These are phyloP conservation scores for Onchidella celtica DNA, from an alignment of 2,888 invertebrate species.

Conservation along the genomic window DNA sequence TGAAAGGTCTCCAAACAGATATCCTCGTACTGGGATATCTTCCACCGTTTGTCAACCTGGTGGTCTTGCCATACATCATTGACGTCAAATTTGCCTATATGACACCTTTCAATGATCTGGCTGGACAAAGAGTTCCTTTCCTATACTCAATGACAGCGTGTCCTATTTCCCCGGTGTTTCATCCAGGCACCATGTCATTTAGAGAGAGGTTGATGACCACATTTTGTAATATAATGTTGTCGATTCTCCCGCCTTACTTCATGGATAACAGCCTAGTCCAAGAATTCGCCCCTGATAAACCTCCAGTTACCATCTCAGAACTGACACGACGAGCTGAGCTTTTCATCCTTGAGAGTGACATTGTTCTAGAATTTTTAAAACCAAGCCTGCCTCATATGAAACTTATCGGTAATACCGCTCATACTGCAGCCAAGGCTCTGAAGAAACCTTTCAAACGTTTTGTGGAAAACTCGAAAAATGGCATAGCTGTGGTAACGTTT, in stretches of 20 bases:
- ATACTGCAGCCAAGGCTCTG: conserved; percentile 54
- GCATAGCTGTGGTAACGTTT: conserved; percentile 59
- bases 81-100: conserved; percentile 46
- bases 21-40: conserved; percentile 37
- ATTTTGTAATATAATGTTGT: neutral
- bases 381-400: conserved; percentile 56
- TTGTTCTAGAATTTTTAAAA: conserved; percentile 54
- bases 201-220: conserved; percentile 42
- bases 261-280: conserved; percentile 16
- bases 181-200: conserved; percentile 24
- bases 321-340: conserved; percentile 49
- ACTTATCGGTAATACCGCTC: conserved; percentile 55
- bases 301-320: conserved; percentile 29
- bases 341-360: conserved; percentile 55
- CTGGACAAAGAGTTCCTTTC: conserved; percentile 37
- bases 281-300: conserved; percentile 49
- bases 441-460: conserved; percentile 54
- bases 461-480: conserved; percentile 51
- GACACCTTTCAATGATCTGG: conserved; percentile 36
- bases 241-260: conserved; percentile 2
- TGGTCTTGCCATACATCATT: conserved; percentile 46
- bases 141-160: conserved; percentile 40
- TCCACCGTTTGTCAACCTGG: conserved; percentile 41
- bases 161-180: conserved; percentile 12
- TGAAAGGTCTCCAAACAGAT: conserved; percentile 34